A percentile compares a stretch with the other conserved stretches of the same genome.
Evolutionary conservation across 2,113 vertebrate genomes (phyloP).

Genomic region (Notechis scutatus): DNA sequence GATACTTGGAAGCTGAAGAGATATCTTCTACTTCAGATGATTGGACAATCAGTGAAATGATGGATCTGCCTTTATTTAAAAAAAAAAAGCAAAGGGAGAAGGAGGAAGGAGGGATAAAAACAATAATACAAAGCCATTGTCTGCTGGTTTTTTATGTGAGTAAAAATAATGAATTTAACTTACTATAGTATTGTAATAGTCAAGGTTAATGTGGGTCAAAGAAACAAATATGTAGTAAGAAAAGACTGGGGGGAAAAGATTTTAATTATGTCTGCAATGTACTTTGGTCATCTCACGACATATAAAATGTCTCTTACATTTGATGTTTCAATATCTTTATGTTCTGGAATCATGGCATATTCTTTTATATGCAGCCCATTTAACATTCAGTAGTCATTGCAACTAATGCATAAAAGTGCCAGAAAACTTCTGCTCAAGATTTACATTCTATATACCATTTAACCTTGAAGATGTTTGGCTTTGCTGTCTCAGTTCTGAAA

Average conservation of each 20-base stretch:
- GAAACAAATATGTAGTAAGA: neutral
- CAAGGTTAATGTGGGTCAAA: neutral
- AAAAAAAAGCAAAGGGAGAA: neutral
- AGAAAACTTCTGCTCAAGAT: neutral
- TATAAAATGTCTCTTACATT: neutral
- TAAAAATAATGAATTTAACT: neutral
- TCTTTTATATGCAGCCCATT: neutral
- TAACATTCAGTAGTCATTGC: neutral
- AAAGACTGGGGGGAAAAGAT: neutral
- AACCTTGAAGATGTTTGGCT: neutral
- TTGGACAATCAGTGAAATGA: neutral
- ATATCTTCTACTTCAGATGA: neutral
- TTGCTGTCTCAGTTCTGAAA: neutral
- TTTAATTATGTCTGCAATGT: neutral
- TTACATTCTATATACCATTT: neutral
- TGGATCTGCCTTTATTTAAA: neutral
- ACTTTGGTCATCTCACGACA: neutral
- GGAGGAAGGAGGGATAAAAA: neutral
- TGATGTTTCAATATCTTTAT: slow-evolving; percentile 1
- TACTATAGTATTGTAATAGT: neutral
- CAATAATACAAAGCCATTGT: neutral
- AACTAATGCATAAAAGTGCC: neutral
- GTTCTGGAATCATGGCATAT: neutral
- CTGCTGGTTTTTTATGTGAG: neutral
- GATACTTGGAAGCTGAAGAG: neutral